phyloP scores from a whole-genome alignment of 2,888 invertebrate genomes.

The Scrobipalpa atriplicella region DNA sequence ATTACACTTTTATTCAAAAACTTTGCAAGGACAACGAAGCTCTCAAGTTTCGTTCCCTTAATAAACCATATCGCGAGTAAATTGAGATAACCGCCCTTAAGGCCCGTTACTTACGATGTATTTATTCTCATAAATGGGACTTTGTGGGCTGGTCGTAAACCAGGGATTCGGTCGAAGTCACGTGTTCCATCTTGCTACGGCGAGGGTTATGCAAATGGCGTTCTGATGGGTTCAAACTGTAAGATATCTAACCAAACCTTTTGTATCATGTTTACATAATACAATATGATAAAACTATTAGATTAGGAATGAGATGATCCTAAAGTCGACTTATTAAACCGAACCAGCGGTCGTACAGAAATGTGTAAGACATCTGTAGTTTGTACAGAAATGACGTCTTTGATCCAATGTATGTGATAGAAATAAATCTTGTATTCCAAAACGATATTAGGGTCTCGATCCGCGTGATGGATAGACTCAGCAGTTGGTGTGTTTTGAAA shows the following conservation, averaged over 20 bases:
- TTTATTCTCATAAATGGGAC: slow-evolving; percentile 65
- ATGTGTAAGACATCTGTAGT: no score
- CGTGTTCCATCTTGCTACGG: background rate
- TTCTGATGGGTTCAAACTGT: background rate
- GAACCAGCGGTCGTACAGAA: no score
- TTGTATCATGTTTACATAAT: no score
- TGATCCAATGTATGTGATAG: no score
- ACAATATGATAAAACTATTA: no score
- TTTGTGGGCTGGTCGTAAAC: slow-evolving; percentile 59
- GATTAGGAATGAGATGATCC: no score
- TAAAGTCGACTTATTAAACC: no score
- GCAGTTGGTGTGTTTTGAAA: no score
- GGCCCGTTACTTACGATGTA: slow-evolving; percentile 52
- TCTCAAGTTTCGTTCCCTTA: background rate
- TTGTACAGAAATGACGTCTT: no score
- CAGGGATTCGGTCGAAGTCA: slow-evolving; percentile 45
- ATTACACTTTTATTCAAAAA: background rate
- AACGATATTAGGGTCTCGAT: no score
- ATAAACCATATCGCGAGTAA: slow-evolving; percentile 21
- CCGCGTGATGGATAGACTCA: no score
- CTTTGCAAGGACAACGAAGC: background rate
- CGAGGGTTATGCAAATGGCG: slow-evolving; percentile 2
- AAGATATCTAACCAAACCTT: background rate
- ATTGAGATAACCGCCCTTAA: slow-evolving; percentile 37
- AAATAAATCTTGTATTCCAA: no score